Evolutionary conservation across 2,797 vertebrate genomes (phyloP).

Genomic region (Erpetoichthys calabaricus): DNA sequence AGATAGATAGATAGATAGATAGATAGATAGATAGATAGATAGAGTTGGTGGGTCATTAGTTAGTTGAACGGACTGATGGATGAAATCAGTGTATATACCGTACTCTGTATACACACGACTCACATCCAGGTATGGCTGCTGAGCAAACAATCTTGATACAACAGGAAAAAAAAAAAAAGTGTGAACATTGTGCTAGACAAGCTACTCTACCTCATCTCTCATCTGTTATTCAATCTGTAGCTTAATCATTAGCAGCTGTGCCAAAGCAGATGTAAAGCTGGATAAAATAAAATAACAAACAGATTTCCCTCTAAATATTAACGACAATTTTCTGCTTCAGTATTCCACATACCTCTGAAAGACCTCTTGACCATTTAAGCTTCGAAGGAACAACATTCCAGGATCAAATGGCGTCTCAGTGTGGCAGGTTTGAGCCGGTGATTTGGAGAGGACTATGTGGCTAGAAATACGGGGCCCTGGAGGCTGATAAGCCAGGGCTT

Average conservation of each 20-base stretch:
- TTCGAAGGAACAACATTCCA: not conserved
- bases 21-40: no score
- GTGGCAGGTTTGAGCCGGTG: not conserved
- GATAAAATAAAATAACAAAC: not conserved
- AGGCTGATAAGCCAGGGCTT: no score
- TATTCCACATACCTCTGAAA: not conserved
- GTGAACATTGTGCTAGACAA: not conserved
- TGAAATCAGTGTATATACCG: no score
- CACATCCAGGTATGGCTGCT: not conserved
- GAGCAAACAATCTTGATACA: conserved; percentile 41
- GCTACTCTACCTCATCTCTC: not conserved
- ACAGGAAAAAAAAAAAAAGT: conserved; percentile 15
- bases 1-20: no score
- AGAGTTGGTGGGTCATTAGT: no score
- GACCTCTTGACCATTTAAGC: not conserved
- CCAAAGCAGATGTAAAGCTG: no score
- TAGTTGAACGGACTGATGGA: no score
- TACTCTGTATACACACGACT: not conserved
- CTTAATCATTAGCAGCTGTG: not conserved
- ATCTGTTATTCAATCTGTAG: not conserved
- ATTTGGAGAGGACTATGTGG: no score
- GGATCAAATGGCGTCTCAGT: not conserved
- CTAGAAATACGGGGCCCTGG: no score
- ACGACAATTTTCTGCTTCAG: not conserved
- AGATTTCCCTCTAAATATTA: not conserved